Base-by-base conservation (phyloP, 2,797 vertebrate genomes). In the Cheirogaleus major region DNA sequence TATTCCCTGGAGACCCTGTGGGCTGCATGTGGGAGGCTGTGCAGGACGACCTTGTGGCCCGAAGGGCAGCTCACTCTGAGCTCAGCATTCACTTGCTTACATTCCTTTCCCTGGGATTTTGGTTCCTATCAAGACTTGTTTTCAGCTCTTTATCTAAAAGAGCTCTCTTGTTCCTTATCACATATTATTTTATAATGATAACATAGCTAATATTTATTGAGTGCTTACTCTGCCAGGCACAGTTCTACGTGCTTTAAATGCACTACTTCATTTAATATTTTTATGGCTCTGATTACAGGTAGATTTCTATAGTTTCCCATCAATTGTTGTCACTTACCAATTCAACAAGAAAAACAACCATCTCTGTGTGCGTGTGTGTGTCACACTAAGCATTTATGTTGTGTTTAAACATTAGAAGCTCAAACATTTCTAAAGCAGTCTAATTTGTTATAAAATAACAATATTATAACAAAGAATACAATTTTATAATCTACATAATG, bases 41-140 rank as follows among this genome's bases (percentile, higher is more conserved):
- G 23, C 4, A 15, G 55, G 55, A 57, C 1, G 82, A 30, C 43
- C 32, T 86, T 20, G 14, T 17, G 50, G 32, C 55, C 11, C 7
- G 25, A 45, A 11, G 55, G 10, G 22, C 45, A 48, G 48, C 48
- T 48, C 27, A 69, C 69, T 79, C 41, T 85, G 80, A 48, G 50
- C 38, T 81, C 70, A 7, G 32, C 10, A 75, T 45, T 41, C 27
- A 27, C 4, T 57, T 18, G 69, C 55, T 85, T 91, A 67, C 65
- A n/a, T 81, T 93, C 88, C 18, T 93, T 96, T 91, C 81, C 92
- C 75, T 80, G 86, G 61, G 63, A 97, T 93, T 94, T 91, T 38
- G 61, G 32, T 79, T 79, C 55, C 93, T 94, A 25, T 63, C 72
- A 87, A 48, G 69, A 59, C 67, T 95, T 86, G 67, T 85, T 87